Evolutionary conservation across 1,140 invertebrate genomes (phyloP).

Genomic region (Ooceraea biroi): DNA sequence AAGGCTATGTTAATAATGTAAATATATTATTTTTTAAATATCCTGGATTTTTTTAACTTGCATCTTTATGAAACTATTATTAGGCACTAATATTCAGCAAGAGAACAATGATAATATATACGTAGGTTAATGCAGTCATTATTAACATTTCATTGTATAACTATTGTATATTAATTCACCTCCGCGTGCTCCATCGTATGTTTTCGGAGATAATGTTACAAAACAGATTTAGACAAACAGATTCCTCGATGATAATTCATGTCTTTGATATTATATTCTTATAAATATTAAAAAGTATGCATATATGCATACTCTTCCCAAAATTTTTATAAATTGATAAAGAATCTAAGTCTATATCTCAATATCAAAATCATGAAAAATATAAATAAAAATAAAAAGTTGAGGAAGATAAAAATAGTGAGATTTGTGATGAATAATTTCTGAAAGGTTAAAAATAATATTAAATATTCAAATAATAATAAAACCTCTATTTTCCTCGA

Average conservation of each 20-base stretch:
- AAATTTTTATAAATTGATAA: neutral
- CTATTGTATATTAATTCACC: conserved; percentile 23
- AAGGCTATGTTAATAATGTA: conserved; percentile 3
- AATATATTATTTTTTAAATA: no score
- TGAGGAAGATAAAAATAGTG: conserved; percentile 57
- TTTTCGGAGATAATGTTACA: no score
- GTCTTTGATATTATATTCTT: neutral
- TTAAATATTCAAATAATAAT: no score
- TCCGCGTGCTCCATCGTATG: no score
- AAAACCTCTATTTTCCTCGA: no score
- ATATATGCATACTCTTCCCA: neutral
- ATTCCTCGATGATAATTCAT: neutral
- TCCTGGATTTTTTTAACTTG: neutral
- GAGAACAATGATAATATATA: neutral
- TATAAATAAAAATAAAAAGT: neutral
- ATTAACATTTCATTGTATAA: conserved; percentile 5
- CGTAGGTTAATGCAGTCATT: no score
- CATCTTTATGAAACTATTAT: conserved; percentile 27
- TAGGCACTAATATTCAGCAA: neutral
- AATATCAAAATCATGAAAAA: no score
- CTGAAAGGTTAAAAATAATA: conserved; percentile 24
- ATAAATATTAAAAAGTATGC: neutral
- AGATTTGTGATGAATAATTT: neutral
- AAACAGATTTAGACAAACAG: neutral
- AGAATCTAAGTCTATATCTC: neutral